Evolutionary conservation across 2,888 invertebrate genomes (phyloP).

Genomic region (Gastracanthus pulcherrimus): DNA sequence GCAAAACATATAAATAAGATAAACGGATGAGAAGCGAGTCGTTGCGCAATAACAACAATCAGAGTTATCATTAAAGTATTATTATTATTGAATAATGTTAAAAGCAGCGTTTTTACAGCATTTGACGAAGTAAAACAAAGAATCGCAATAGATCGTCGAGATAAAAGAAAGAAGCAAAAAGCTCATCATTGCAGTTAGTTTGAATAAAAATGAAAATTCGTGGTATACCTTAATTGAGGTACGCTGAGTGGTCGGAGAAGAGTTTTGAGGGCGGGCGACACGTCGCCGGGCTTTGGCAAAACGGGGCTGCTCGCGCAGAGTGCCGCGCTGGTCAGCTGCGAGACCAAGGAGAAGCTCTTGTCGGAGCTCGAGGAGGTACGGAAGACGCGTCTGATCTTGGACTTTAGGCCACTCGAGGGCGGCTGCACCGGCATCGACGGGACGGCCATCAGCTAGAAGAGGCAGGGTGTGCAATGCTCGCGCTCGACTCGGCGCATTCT

Average conservation of each 20-base stretch:
- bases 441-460: slow-evolving; percentile 58
- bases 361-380: slow-evolving; percentile 79
- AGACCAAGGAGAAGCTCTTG: slow-evolving; percentile 80
- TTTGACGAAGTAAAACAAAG: neutral
- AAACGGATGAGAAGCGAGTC: too few relatives aligned
- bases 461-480: too few relatives aligned
- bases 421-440: slow-evolving; percentile 53
- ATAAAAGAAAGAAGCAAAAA: neutral
- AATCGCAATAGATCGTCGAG: neutral
- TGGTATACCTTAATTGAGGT: slow-evolving; percentile 77
- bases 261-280: slow-evolving; percentile 80
- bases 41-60: too few relatives aligned
- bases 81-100: neutral
- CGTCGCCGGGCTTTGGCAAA: slow-evolving; percentile 78
- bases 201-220: slow-evolving; percentile 27
- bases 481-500: too few relatives aligned
- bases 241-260: slow-evolving; percentile 80
- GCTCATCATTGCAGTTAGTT: too few relatives aligned
- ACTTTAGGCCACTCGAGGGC: slow-evolving; percentile 78
- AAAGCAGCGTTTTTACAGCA: neutral
- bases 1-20: too few relatives aligned
- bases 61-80: too few relatives aligned
- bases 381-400: slow-evolving; percentile 80
- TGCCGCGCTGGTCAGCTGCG: slow-evolving; percentile 81
- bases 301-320: slow-evolving; percentile 82